Evolutionary conservation across 2,888 invertebrate species (phyloP), one percentile per base, ranked within the genome.

Genomic region (Bellardia bayeri): DNA sequence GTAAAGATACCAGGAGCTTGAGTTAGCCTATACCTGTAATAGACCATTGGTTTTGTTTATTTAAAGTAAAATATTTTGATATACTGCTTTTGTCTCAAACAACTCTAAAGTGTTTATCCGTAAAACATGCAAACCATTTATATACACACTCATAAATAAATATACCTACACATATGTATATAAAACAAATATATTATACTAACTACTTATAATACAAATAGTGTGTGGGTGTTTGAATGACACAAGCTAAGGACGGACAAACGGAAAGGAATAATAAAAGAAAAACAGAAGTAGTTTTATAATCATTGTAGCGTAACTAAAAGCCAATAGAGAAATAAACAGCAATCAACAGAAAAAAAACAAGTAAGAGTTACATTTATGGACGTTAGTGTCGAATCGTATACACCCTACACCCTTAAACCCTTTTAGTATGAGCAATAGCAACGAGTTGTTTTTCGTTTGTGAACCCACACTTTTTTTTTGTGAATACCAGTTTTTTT

Each of bases 231-330:
- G 81, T 85, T 82, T 69, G 71, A 63, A 82, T 82, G 75, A 82
- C 76, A 86, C 51, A 72, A 78, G 42, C 14, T 71, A 23, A 3
- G 58, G 33, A 72, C 8, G 58, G 56, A 80, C 30, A 16, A 68
- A 64, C 40, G 30, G 54, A 40, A 58, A 54, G n/a, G 9, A 45
- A 11, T 45, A 45, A 11, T 37, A 54, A 13, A 64, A n/a, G n/a
- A 42, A 68, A 33, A 37, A 49, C 51, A 66, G 80, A 84, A 81
- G 37, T 85, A 82, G 64, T 49, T 81, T 56, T 72, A 61, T 81
- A 75, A 84, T 79, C 79, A 71, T 80, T 85, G 74, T 75, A 82
- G 82, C 74, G 72, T 87, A 85, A 87, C 85, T 87, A 79, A 87
- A 79, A 87, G 82, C 85, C 87, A 87, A 87, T 85, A 75, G 74